Percentiles rank a stretch among this genome's conserved stretches.
Conservation (phyloP, 2,113 vertebrate genomes). For the Prunella himalayana region DNA sequence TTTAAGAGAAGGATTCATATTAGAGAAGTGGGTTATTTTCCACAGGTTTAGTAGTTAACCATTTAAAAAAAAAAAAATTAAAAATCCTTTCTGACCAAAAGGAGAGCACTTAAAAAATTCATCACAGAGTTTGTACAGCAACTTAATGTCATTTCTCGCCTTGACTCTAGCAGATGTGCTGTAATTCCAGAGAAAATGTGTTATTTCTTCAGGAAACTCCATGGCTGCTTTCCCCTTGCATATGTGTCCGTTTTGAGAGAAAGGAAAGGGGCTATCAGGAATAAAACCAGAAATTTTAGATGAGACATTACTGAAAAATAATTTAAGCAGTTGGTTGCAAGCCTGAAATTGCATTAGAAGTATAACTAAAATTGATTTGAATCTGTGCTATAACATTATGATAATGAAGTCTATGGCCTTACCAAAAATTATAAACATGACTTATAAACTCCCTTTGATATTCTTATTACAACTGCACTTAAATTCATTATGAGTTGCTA, state of each 20-base stretch:
- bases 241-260: neutral
- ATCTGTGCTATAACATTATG: neutral
- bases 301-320: neutral
- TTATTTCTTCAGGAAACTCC: neutral
- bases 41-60: neutral
- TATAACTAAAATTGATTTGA: neutral
- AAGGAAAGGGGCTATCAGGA: neutral
- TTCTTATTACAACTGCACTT: neutral
- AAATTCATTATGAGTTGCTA: constrained; percentile 7
- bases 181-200: neutral
- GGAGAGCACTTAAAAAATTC: neutral
- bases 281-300: neutral
- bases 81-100: neutral
- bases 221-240: neutral
- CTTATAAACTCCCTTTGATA: neutral
- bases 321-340: neutral
- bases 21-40: neutral
- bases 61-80: neutral
- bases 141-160: neutral
- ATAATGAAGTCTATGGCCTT: constrained; percentile 6
- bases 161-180: neutral
- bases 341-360: neutral
- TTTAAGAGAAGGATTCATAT: neutral
- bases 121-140: neutral
- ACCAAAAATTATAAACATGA: neutral